A percentile compares a stretch with the other conserved stretches of the same genome.
Conservation (phyloP, 2,797 vertebrate species). For the Aotus griseimembra region DNA sequence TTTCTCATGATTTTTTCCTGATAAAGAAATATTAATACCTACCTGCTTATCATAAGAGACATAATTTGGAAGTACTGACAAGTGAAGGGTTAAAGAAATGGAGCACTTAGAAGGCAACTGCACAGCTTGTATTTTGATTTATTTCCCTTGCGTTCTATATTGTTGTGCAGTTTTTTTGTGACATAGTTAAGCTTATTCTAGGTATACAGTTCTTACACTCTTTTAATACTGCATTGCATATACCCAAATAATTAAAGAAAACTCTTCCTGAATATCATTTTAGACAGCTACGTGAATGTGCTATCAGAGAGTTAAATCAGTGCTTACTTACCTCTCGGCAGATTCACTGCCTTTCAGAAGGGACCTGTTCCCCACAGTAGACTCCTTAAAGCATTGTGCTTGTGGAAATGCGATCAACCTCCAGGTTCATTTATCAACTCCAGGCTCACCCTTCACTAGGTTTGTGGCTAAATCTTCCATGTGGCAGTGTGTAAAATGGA, state of each 20-base stretch:
- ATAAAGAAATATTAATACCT: not conserved
- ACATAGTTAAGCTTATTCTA: not conserved
- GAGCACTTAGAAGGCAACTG: not conserved
- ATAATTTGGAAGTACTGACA: not conserved
- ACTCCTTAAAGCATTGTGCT: not conserved
- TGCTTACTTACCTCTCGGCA: not conserved
- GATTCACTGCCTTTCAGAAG: not conserved
- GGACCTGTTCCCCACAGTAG: not conserved
- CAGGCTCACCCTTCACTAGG: not conserved
- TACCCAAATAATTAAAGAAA: not conserved
- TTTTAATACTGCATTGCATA: not conserved
- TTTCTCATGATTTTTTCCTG: not conserved
- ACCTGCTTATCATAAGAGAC: not conserved
- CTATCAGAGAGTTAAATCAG: not conserved
- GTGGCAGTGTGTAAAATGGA: not conserved
- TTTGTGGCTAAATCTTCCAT: not conserved
- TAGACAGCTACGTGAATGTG: not conserved
- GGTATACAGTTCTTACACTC: not conserved
- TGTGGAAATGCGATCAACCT: not conserved
- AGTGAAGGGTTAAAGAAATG: not conserved
- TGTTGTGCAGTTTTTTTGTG: not conserved
- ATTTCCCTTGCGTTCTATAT: not conserved
- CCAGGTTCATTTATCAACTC: not conserved
- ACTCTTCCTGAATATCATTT: not conserved
- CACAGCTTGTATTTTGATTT: not conserved